phyloP scores from a whole-genome alignment of 2,113 vertebrate genomes.

The Stercorarius parasiticus region DNA sequence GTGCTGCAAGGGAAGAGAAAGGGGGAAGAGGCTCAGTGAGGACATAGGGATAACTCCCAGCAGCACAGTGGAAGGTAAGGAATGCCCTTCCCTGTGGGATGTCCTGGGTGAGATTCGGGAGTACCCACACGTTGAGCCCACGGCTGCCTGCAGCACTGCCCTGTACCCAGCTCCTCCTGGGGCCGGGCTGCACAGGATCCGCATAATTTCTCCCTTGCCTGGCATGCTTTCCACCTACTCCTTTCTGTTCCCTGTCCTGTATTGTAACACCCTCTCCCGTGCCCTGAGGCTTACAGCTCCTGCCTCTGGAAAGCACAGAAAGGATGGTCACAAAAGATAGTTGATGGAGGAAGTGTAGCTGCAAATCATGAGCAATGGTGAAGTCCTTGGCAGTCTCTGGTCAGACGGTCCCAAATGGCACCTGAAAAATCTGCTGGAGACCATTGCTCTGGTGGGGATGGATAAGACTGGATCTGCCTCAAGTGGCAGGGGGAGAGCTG shows the following conservation, averaged over 20 bases:
- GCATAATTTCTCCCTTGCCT: neutral
- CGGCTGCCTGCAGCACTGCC: neutral
- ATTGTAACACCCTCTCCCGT: neutral
- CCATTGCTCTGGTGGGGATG: neutral
- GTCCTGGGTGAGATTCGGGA: neutral
- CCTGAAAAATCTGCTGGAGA: neutral
- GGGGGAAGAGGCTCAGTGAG: neutral
- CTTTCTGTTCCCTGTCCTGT: neutral
- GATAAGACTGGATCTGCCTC: neutral
- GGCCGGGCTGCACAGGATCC: neutral
- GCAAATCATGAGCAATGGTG: neutral
- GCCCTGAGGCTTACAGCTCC: neutral
- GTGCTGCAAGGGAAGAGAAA: neutral
- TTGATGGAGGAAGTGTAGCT: neutral
- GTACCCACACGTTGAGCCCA: neutral
- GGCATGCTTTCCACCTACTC: neutral
- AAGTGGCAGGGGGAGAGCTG: rapidly evolving
- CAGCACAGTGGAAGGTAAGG: neutral
- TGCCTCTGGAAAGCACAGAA: neutral
- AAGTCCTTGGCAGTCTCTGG: neutral
- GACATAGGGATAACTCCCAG: neutral
- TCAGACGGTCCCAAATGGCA: neutral
- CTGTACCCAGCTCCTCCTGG: neutral
- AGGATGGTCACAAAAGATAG: no score
- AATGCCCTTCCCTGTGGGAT: neutral